Evolutionary conservation across 2,797 vertebrate genomes (phyloP).

Genomic region (Esox masquinongy): DNA sequence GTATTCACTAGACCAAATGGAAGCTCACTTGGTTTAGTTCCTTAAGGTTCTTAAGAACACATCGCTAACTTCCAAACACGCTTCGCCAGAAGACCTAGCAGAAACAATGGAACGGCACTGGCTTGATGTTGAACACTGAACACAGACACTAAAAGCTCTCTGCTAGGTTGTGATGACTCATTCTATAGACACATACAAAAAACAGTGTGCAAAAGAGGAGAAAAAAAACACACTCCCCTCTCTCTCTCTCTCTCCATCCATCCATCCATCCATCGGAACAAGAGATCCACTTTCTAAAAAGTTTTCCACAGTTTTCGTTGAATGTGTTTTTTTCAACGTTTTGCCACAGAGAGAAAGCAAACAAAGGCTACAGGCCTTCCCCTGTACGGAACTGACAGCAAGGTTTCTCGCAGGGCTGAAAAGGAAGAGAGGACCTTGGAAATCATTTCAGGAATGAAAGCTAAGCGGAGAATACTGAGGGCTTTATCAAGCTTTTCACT

Average conservation of each 20-base stretch:
- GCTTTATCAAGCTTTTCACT: not conserved
- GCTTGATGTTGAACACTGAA: not conserved
- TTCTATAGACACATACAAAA: not conserved
- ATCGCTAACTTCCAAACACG: not conserved
- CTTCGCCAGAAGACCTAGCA: not conserved
- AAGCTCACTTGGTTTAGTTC: not conserved
- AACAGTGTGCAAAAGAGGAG: not conserved
- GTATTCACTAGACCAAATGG: not conserved
- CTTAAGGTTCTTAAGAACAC: not conserved
- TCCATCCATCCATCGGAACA: not conserved
- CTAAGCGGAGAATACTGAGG: not conserved
- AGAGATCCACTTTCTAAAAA: not conserved
- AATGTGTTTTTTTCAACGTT: not conserved
- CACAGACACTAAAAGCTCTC: not conserved
- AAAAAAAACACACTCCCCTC: not conserved
- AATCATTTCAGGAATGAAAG: not conserved
- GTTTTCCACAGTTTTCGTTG: not conserved
- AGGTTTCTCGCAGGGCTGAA: not conserved
- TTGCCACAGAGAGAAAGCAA: not conserved
- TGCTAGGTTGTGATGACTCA: not conserved
- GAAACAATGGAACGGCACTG: not conserved
- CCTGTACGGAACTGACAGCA: not conserved
- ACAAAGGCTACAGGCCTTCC: not conserved
- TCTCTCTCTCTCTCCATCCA: not conserved
- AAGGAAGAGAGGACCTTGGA: conserved; percentile 1